Evolutionary conservation across 2,113 vertebrate species (phyloP).

Genomic region (Corydoras maculifer): DNA sequence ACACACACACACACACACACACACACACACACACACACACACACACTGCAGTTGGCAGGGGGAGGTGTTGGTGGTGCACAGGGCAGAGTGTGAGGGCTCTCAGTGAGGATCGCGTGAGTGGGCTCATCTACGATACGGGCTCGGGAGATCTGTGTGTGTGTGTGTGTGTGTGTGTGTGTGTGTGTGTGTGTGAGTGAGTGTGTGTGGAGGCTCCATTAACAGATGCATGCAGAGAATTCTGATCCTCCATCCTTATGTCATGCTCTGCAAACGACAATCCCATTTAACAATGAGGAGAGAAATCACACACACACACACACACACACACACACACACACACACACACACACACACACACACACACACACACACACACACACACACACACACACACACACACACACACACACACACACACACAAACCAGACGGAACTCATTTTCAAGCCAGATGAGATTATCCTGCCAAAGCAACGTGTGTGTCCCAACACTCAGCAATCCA

Average conservation of each 20-base stretch:
- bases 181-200: conserved; percentile 18
- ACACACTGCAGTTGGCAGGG: conserved; percentile 12
- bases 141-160: conserved; percentile 5
- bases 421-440: conserved; percentile 18
- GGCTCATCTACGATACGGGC: too few species aligned
- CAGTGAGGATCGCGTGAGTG: conserved; percentile 4
- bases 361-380: conserved; percentile 23
- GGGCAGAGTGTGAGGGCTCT: neutral
- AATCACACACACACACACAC: conserved; percentile 6
- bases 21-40: too few species aligned
- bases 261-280: conserved; percentile 14
- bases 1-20: too few species aligned
- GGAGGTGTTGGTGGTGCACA: conserved; percentile 28
- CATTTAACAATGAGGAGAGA: conserved; percentile 23
- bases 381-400: conserved; percentile 7
- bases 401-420: neutral
- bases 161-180: conserved; percentile 13
- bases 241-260: conserved; percentile 21
- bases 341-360: conserved; percentile 5
- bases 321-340: conserved; percentile 19
- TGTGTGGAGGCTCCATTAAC: conserved; percentile 28
- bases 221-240: conserved; percentile 32
- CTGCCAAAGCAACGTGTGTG: conserved; percentile 12
- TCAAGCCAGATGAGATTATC: conserved; percentile 7
- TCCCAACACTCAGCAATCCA: conserved; percentile 7